Conservation (phyloP, 2,888 invertebrate species). For the Brenthis daphne region DNA sequence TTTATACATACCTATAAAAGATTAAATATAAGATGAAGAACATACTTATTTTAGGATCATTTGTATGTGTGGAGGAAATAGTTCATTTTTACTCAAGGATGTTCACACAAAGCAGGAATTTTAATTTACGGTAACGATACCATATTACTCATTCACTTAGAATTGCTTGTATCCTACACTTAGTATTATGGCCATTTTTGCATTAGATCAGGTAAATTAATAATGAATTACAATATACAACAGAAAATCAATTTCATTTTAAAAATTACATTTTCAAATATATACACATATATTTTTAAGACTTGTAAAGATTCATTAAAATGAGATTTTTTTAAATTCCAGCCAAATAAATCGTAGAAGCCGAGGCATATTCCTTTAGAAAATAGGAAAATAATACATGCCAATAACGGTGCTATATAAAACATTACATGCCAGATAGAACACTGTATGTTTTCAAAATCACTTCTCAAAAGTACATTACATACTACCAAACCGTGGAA, state of each 20-base stretch:
- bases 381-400: too few relatives aligned
- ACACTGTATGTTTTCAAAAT: too few relatives aligned
- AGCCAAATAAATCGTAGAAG: too few relatives aligned
- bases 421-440: too few relatives aligned
- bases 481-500: too few relatives aligned
- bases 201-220: conserved; percentile 11
- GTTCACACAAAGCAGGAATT: conserved; percentile 41
- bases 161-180: conserved; percentile 48
- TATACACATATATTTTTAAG: too few relatives aligned
- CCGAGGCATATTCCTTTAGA: too few relatives aligned
- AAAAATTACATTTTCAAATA: background rate
- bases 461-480: too few relatives aligned
- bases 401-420: too few relatives aligned
- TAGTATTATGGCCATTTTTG: conserved; percentile 29
- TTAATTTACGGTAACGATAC: conserved; percentile 43
- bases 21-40: background rate
- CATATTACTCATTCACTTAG: conserved; percentile 36
- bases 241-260: background rate
- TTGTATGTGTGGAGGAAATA: conserved; percentile 50
- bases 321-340: too few relatives aligned
- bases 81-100: conserved; percentile 54
- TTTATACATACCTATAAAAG: background rate
- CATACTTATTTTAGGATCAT: conserved; percentile 29
- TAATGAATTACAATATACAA: background rate
- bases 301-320: too few relatives aligned